Evolutionary conservation across 2,888 invertebrate genomes (phyloP), one percentile per base, ranked within the genome.

Genomic region (Troides helena): DNA sequence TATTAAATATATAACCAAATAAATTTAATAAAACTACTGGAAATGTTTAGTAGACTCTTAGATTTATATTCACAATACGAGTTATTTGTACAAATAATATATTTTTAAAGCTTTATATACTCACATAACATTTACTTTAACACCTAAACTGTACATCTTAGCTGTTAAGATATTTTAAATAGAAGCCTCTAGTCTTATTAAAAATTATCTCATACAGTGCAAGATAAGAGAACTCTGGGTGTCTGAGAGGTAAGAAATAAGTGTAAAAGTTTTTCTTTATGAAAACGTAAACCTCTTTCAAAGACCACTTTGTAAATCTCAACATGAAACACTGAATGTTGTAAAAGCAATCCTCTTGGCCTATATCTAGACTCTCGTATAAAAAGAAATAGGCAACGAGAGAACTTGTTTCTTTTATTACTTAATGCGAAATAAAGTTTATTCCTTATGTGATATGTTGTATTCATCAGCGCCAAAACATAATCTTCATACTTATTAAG

Each of bases 271-370:
- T 53, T 10, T 53, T n/a, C 7, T 53, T 53, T 53, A 53, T 18
- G 5, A 53, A 53, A 53, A 46, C 12, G 46, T 14, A 46, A 46
- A 53, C 53, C 53, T 50, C 50, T 53, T 53, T 53, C n/a, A 17
- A 61, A 60, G 39, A 36, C 61, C 39, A 39, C 61, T 61, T 36
- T 39, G 61, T 61, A 61, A 61, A 39, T 21, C 61, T 61, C 61
- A 10, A 21, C 61, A 18, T 61, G n/a, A 61, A 61, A 61, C 39
- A 30, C 39, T 61, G 36, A 61, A 61, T 61, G 18, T 61, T 61
- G 61, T 62, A 62, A 21, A 62, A 62, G 62, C 25, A 21, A 62
- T 62, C 62, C 36, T 46, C 23, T 62, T 25, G 46, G 18, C 62
- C 62, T 62, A 62, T n/a, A 62, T 62, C 39, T 46, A n/a, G 23